Evolutionary conservation across 2,888 invertebrate species (phyloP), one percentile per base, ranked within the genome.

Genomic region (Lycaena phlaeas): DNA sequence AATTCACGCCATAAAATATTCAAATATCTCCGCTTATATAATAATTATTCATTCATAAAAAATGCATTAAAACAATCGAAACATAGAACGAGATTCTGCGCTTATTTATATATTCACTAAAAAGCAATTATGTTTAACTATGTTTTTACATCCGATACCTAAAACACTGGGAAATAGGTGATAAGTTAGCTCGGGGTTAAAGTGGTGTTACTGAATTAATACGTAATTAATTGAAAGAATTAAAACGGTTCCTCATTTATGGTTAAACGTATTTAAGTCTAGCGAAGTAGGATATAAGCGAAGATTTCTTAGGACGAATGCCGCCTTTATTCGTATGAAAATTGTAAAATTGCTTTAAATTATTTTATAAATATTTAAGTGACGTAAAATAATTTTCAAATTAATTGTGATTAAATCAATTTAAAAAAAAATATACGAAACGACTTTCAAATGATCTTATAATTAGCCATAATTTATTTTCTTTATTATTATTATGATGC

Each of bases 1-100:
- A 93, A 52, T 76, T 79, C 43, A 78, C 86, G 14, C 71, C 72
- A 17, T 77, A 74, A 61, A 10, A 41, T 15, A 27, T 14, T 14
- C 34, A n/a, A 11, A 14, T 6, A 27, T 27, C 10, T 27, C 10
- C n/a, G 6, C 27, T 11, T 40, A 27, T 25, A 27, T 2, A 27
- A n/a, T n/a, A n/a, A n/a, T n/a, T n/a, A n/a, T n/a, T n/a, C n/a
- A n/a, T n/a, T n/a, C n/a, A n/a, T n/a, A n/a, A n/a, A n/a, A n/a
- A n/a, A n/a, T n/a, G n/a, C n/a, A n/a, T n/a, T n/a, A n/a, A n/a
- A n/a, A n/a, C n/a, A n/a, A n/a, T n/a, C n/a, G n/a, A n/a, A n/a
- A n/a, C n/a, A n/a, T n/a, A n/a, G n/a, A n/a, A n/a, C n/a, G n/a
- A n/a, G n/a, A n/a, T n/a, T n/a, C n/a, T n/a, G n/a, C n/a, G n/a